Conservation (phyloP, 2,888 invertebrate genomes). For the Heliconius erato region DNA sequence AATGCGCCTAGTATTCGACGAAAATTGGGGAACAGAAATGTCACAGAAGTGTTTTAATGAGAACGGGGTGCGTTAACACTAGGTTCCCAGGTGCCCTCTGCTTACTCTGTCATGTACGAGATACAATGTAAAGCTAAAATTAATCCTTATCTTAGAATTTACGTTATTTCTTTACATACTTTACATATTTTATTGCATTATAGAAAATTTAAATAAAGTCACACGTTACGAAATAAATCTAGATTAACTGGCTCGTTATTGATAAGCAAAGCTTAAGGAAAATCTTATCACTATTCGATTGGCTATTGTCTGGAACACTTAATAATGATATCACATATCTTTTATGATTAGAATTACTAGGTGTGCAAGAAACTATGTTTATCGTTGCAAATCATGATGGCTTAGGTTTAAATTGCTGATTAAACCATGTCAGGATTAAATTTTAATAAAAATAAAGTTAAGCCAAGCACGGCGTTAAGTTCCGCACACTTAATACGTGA, state of each 20-base stretch:
- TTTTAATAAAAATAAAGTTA: no score
- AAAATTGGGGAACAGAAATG: no score
- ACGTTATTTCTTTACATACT: not conserved
- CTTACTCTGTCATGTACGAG: no score
- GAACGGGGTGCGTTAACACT: no score
- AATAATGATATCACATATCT: not conserved
- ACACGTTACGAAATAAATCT: slow-evolving; percentile 3
- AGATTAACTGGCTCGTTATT: not conserved
- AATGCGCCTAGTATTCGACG: no score
- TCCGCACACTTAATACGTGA: no score
- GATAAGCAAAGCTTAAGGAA: not conserved
- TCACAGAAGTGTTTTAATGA: no score
- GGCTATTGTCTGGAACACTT: not conserved
- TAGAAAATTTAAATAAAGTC: not conserved
- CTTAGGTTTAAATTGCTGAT: not conserved
- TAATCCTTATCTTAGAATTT: not conserved
- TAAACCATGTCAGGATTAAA: not conserved
- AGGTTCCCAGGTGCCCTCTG: no score
- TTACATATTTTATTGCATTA: no score
- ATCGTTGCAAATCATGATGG: not conserved
- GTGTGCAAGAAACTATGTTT: not conserved
- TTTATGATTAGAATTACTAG: not conserved
- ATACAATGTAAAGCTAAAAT: no score
- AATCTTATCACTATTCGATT: slow-evolving; percentile 20
- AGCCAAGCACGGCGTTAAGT: no score